phyloP scores from a whole-genome alignment of 2,113 vertebrate species.

The Mormyrus iriodes region DNA sequence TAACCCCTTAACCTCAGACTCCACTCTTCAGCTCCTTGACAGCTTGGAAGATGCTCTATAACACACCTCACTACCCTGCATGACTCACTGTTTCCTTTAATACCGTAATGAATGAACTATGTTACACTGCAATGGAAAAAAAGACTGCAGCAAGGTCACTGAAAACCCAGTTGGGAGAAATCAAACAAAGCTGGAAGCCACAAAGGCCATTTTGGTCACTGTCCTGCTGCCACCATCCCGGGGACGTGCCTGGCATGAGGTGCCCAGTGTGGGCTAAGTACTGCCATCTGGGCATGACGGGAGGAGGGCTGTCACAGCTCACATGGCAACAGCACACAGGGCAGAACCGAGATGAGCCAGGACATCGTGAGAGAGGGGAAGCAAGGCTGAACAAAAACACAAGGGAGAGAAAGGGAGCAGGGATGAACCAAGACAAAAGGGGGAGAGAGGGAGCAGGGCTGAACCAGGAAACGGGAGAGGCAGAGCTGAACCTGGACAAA shows the following conservation, averaged over 20 bases:
- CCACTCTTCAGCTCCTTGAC: not conserved
- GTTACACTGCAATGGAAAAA: not conserved
- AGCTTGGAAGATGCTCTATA: not conserved
- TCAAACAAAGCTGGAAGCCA: not conserved
- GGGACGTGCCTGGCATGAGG: constrained; percentile 1
- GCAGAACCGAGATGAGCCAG: not conserved
- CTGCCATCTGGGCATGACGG: constrained; percentile 16
- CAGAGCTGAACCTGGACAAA: not conserved
- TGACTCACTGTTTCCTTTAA: not conserved
- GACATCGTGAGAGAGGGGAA: not conserved
- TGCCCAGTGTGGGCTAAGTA: constrained; percentile 5
- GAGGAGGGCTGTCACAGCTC: not conserved
- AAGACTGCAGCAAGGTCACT: not conserved
- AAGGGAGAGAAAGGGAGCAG: not conserved
- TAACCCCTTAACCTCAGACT: constrained; percentile 6
- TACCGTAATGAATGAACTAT: not conserved
- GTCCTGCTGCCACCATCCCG: not conserved
- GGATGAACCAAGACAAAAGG: too few relatives aligned
- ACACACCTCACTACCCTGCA: not conserved
- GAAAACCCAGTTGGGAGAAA: not conserved
- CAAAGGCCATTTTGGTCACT: not conserved
- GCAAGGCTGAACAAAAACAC: not conserved
- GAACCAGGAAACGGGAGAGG: not conserved
- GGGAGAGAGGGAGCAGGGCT: not conserved
- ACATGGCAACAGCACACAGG: not conserved